Base-by-base conservation (phyloP, 2,888 invertebrate genomes). In the Furcula furcula region DNA sequence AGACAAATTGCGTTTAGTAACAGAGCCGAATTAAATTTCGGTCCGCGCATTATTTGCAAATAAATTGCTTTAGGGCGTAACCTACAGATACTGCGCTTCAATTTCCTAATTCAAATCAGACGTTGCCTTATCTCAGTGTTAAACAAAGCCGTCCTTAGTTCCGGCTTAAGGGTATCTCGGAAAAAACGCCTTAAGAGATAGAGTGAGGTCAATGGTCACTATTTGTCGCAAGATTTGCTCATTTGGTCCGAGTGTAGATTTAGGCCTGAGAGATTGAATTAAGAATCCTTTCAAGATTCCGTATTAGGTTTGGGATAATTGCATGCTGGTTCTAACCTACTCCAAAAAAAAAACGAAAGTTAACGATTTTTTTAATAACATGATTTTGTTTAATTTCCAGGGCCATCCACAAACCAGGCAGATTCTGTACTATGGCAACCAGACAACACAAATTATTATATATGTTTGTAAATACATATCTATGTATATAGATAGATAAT, bases 81-180 rank as follows among this genome's bases (percentile, higher is more conserved):
- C 43, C 41, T 40, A 51, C 53, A 59, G 61, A 61, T 64, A 62
- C 56, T 43, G 55, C 45, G 48, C 60, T 52, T 67, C 70, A 69
- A 76, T 75, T 74, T 73, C 67, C 74, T 72, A 74, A 78, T 80
- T 77, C 72, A 75, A 78, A 75, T 76, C 67, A 70, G 62, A 29
- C 57, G 56, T 46, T 49, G 55, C 44, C 63, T 67, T 68, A 68
- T 68, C 67, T 64, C 32, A 36, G 45, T 58, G 61, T 63, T 58
- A 62, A 55, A 66, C 63, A 65, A 71, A 67, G 65, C 57, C 52
- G 11, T 15, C 40, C 52, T 59, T 61, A 46, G 47, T 57, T 44
- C 40, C 36, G 39, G 40, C 44, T 62, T 46, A 52, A 28, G 36
- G 36, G 34, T 31, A 39, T 55, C 56, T 46, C 34, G 42, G 40